Evolutionary conservation across 1,140 invertebrate genomes (phyloP).

Genomic region (Charaxes varanes): DNA sequence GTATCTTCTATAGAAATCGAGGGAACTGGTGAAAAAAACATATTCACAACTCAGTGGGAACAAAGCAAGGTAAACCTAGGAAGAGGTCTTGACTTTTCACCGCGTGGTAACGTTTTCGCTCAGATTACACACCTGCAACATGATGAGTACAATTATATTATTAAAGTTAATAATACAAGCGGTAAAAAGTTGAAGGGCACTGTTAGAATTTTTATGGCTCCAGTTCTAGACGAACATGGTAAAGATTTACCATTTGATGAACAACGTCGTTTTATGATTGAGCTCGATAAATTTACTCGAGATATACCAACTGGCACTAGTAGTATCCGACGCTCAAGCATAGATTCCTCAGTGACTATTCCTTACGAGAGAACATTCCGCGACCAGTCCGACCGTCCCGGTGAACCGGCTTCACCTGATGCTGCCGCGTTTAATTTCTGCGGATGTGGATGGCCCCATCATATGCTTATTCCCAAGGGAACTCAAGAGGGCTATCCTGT

Average conservation of each 20-base stretch:
- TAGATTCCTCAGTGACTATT: conserved; percentile 82
- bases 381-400: conserved; percentile 74
- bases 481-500: conserved; percentile 78
- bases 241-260: conserved; percentile 77
- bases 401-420: conserved; percentile 59
- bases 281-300: conserved; percentile 83
- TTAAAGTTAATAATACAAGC: conserved; percentile 75
- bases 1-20: conserved; percentile 74
- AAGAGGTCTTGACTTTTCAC: conserved; percentile 84
- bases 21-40: conserved; percentile 72
- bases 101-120: conserved; percentile 80
- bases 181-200: conserved; percentile 77
- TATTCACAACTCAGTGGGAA: conserved; percentile 81
- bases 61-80: conserved; percentile 83
- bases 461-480: conserved; percentile 87
- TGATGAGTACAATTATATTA: conserved; percentile 76
- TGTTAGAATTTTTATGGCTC: conserved; percentile 85
- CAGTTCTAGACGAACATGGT: conserved; percentile 81
- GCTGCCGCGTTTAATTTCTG: conserved; percentile 84
- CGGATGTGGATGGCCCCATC: conserved; percentile 91
- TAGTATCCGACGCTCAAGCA: conserved; percentile 76
- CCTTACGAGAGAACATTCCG: conserved; percentile 83
- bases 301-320: conserved; percentile 79
- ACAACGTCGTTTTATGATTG: conserved; percentile 82
- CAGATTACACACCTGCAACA: conserved; percentile 85